These are phyloP conservation scores for Myotis planiceps DNA, from an alignment of 2,797 vertebrate species.

Conservation along the genomic window DNA sequence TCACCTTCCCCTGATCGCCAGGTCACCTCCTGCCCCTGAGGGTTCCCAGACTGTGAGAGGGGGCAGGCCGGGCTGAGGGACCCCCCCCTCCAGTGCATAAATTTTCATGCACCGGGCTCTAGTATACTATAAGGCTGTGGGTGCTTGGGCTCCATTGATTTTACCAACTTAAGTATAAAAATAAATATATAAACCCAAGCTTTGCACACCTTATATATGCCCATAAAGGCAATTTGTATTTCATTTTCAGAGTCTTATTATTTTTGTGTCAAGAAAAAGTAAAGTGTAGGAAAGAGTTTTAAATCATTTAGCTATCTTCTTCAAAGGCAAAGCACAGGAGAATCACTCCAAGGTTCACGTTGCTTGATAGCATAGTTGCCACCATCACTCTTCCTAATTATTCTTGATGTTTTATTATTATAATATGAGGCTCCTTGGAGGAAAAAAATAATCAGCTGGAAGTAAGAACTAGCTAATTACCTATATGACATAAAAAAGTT, in stretches of 20 bases:
- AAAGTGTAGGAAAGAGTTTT: slow-evolving; percentile 45
- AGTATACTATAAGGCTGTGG: background rate
- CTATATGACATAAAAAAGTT: slow-evolving; percentile 56
- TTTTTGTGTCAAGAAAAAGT: slow-evolving; percentile 53
- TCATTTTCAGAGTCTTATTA: slow-evolving; percentile 68
- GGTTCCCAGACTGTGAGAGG: too few relatives aligned
- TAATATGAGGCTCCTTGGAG: slow-evolving; percentile 63
- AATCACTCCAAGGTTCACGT: background rate
- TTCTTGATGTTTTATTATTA: slow-evolving; percentile 81
- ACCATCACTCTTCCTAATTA: slow-evolving; percentile 78
- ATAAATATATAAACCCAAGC: background rate
- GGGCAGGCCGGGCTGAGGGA: too few relatives aligned
- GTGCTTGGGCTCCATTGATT: background rate
- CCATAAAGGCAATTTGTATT: background rate
- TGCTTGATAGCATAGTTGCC: slow-evolving; percentile 51
- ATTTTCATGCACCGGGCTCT: too few relatives aligned
- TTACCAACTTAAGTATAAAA: background rate
- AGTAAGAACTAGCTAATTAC: slow-evolving; percentile 73
- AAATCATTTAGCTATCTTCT: slow-evolving; percentile 45
- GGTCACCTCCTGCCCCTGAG: too few relatives aligned
- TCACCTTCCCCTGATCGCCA: too few relatives aligned
- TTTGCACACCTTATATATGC: background rate
- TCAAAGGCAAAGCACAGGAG: slow-evolving; percentile 61
- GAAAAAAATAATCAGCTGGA: slow-evolving; percentile 80
- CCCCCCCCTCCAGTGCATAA: too few relatives aligned